Evolutionary conservation across 2,113 vertebrate species (phyloP).

Genomic region (Tachysurus vachellii): DNA sequence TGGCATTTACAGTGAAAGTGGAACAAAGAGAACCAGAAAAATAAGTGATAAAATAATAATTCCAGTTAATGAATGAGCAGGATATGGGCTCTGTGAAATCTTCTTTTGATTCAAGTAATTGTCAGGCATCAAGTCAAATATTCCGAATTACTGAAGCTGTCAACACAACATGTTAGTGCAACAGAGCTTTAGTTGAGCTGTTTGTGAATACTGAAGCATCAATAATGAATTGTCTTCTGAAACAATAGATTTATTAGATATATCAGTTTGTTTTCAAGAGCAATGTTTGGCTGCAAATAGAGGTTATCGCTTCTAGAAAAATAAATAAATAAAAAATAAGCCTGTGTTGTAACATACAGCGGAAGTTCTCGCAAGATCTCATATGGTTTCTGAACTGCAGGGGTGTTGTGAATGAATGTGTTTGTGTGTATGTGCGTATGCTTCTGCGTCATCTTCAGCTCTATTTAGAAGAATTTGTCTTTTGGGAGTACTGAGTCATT

Average conservation of each 20-base stretch:
- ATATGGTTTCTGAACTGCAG: neutral
- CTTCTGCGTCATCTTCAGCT: slow-evolving; percentile 36
- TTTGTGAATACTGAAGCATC: slow-evolving; percentile 23
- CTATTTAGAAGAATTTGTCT: slow-evolving; percentile 41
- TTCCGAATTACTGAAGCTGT: slow-evolving; percentile 36
- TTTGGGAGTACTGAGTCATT: slow-evolving; percentile 52
- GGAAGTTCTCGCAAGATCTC: neutral
- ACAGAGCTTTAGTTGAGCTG: slow-evolving; percentile 16
- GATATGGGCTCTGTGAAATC: neutral
- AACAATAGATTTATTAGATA: neutral
- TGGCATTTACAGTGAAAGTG: slow-evolving; percentile 36
- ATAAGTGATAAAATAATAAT: neutral
- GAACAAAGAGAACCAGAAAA: neutral
- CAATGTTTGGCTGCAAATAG: slow-evolving; percentile 1
- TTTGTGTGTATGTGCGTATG: slow-evolving; percentile 5
- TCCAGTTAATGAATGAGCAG: neutral
- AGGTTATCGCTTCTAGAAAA: neutral
- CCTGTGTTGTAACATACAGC: neutral
- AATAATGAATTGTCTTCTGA: neutral
- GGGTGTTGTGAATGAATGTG: slow-evolving; percentile 40
- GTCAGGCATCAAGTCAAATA: slow-evolving; percentile 41
- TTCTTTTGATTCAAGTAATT: slow-evolving; percentile 18
- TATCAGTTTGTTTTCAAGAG: neutral
- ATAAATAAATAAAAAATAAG: too few species aligned
- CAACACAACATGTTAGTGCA: neutral